These are phyloP conservation scores for Thermophis baileyi DNA, from an alignment of 2,113 vertebrate species.

Conservation along the genomic window DNA sequence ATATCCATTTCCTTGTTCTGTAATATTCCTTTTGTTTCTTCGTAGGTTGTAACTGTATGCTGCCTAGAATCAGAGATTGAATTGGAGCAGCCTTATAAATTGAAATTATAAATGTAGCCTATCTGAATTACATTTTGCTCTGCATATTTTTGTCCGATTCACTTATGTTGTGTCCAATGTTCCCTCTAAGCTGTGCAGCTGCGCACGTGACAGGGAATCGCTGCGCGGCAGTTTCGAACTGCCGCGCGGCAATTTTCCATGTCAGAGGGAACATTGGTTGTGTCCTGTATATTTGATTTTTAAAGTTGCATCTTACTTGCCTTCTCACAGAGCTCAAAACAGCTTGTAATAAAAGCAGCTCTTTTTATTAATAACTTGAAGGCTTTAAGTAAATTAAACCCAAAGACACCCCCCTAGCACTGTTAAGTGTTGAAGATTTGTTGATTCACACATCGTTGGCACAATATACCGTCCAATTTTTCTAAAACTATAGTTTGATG, in stretches of 20 bases:
- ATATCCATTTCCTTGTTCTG: neutral
- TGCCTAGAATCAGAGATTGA: neutral
- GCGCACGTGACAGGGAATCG: too few species aligned
- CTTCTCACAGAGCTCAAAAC: neutral
- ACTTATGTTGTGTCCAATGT: too few species aligned
- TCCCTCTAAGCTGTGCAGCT: too few species aligned
- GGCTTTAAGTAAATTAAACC: neutral
- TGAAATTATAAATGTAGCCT: neutral
- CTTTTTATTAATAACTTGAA: neutral
- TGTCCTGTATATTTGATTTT: neutral
- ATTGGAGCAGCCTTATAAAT: neutral
- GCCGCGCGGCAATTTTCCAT: too few species aligned
- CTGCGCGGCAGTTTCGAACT: too few species aligned
- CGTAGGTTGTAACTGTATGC: neutral
- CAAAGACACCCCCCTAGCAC: neutral
- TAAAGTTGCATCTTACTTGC: neutral
- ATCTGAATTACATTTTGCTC: neutral
- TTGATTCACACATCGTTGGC: neutral
- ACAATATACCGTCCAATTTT: neutral
- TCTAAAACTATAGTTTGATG: neutral
- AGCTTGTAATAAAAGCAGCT: neutral
- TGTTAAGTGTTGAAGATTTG: neutral
- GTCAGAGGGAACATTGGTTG: too few species aligned
- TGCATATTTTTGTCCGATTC: neutral
- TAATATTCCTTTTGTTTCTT: neutral